These are phyloP conservation scores for Haliclona indistincta DNA, from an alignment of 37 sponge, comb jelly and placozoan species.

Conservation along the genomic window DNA sequence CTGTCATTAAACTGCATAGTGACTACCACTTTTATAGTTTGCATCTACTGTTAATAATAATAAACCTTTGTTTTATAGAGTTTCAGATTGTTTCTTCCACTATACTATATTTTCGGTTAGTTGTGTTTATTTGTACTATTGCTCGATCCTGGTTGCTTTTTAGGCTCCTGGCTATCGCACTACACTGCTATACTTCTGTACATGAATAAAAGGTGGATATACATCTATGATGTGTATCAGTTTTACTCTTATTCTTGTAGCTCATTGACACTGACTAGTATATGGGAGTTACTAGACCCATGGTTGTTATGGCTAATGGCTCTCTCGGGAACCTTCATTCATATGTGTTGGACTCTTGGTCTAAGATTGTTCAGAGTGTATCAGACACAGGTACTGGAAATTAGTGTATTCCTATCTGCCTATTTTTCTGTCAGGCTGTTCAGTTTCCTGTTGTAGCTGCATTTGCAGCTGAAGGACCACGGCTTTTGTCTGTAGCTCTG, in stretches of 20 bases:
- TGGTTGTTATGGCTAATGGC: slow-evolving; percentile 31
- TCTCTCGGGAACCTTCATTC: slow-evolving; percentile 16
- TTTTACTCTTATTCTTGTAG: background rate
- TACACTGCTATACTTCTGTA: too few relatives aligned
- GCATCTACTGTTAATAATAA: too few relatives aligned
- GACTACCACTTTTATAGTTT: too few relatives aligned
- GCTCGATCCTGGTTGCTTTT: too few relatives aligned
- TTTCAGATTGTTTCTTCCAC: too few relatives aligned
- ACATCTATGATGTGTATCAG: background rate
- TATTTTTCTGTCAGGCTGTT: slow-evolving; percentile 26
- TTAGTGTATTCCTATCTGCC: background rate
- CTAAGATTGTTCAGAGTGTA: slow-evolving; percentile 43
- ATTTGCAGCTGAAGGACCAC: slow-evolving; percentile 32
- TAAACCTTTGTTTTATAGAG: too few relatives aligned
- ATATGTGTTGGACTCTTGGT: slow-evolving; percentile 31
- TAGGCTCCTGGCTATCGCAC: too few relatives aligned
- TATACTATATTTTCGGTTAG: too few relatives aligned
- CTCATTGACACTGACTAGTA: background rate
- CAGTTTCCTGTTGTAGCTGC: slow-evolving; percentile 66
- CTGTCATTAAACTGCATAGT: too few relatives aligned
- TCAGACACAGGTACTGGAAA: slow-evolving; percentile 55
- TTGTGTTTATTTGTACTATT: too few relatives aligned
- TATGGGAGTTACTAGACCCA: slow-evolving; percentile 28
- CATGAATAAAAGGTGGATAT: too few relatives aligned
- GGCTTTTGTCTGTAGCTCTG: slow-evolving; percentile 22